phyloP scores from a whole-genome alignment of 2,113 vertebrate species.

The Camelus bactrianus region DNA sequence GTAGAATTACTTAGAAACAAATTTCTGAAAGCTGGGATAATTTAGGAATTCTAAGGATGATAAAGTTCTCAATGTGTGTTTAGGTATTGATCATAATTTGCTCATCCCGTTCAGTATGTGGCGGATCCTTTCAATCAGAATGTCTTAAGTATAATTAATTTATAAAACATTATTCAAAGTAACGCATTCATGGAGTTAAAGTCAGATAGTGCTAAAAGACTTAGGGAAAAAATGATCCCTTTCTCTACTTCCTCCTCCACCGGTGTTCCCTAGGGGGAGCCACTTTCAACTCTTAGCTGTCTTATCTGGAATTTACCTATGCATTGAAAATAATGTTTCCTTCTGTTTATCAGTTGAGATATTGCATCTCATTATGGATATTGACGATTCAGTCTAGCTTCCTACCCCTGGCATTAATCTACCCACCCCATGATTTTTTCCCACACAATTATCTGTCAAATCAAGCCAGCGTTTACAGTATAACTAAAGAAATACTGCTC shows the following conservation, averaged over 20 bases:
- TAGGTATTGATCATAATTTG: neutral
- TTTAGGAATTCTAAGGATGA: neutral
- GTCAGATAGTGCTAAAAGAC: neutral
- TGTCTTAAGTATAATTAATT: neutral
- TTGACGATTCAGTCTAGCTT: neutral
- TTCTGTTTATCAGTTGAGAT: neutral
- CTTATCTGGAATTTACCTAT: neutral
- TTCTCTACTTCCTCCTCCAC: neutral
- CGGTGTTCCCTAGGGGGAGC: neutral
- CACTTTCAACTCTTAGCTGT: neutral
- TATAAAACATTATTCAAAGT: neutral
- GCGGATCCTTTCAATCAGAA: constrained; percentile 20
- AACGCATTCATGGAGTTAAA: neutral
- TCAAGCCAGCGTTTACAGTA: neutral
- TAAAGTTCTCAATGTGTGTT: neutral
- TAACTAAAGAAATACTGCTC: neutral
- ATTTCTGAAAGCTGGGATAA: constrained; percentile 25
- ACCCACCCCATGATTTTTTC: neutral
- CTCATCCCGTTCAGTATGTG: neutral
- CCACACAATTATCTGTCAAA: neutral
- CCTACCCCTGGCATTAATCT: neutral
- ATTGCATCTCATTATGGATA: neutral
- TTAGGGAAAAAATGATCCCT: neutral
- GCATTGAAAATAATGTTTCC: neutral
- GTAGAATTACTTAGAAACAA: neutral